A percentile compares a stretch with the other conserved stretches of the same genome.
These are phyloP conservation scores for Sipha flava DNA, from an alignment of 1,140 invertebrate species.

Conservation along the genomic window DNA sequence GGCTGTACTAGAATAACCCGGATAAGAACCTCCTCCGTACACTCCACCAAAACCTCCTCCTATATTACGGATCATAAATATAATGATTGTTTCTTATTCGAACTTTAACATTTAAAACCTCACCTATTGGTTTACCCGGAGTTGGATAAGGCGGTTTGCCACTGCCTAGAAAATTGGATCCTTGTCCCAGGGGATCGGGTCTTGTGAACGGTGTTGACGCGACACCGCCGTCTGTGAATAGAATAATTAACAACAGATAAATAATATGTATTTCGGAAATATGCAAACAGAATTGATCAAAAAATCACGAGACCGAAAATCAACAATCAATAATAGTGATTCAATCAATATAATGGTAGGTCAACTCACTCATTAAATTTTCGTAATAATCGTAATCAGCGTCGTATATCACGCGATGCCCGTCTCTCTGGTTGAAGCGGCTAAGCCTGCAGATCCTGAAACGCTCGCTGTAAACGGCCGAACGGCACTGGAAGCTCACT, in stretches of 20 bases:
- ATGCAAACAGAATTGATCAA: no score
- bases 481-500: slow-evolving; percentile 77
- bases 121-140: slow-evolving; percentile 35
- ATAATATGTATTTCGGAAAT: not conserved
- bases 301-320: no score
- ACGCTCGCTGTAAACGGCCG: slow-evolving; percentile 76
- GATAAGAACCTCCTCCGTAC: slow-evolving; percentile 36
- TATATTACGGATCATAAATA: not conserved
- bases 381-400: slow-evolving; percentile 87
- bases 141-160: slow-evolving; percentile 46
- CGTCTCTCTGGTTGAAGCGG: slow-evolving; percentile 75
- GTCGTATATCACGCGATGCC: slow-evolving; percentile 79
- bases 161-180: slow-evolving; percentile 45
- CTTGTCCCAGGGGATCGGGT: slow-evolving; percentile 50
- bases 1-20: slow-evolving; percentile 29
- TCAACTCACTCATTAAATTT: slow-evolving; percentile 40
- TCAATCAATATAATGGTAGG: no score
- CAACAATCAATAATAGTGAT: no score
- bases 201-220: slow-evolving; percentile 35
- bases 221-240: slow-evolving; percentile 9
- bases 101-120: not conserved
- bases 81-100: not conserved
- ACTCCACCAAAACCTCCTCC: slow-evolving; percentile 32
- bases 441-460: slow-evolving; percentile 74
- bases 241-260: not conserved